A percentile compares a stretch with the other conserved stretches of the same genome.
Conservation (phyloP, 2,888 invertebrate genomes). For the Belgica antarctica region DNA sequence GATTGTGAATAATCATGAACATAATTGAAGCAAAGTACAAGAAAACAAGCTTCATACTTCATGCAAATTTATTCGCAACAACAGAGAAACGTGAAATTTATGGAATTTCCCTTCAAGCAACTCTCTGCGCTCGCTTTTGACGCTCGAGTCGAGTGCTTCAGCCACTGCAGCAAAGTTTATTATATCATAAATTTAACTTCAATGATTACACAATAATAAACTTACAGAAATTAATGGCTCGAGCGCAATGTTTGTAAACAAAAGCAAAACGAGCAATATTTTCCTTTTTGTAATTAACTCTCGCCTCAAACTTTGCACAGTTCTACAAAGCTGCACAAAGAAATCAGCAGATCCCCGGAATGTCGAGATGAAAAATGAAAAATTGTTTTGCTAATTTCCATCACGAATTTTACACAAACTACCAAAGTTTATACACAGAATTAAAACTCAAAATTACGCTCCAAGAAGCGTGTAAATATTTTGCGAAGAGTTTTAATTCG, state of each 20-base stretch:
- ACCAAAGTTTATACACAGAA: neutral
- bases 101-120: neutral
- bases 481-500: too few relatives aligned
- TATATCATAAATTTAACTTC: constrained; percentile 7
- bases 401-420: neutral
- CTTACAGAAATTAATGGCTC: neutral
- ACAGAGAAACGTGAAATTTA: neutral
- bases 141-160: neutral
- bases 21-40: constrained; percentile 11
- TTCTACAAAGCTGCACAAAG: too few relatives aligned
- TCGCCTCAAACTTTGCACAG: neutral
- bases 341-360: too few relatives aligned
- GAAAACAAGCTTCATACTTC: constrained; percentile 8
- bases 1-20: constrained; percentile 15
- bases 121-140: neutral
- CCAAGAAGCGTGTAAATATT: too few relatives aligned
- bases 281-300: neutral
- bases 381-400: neutral
- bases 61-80: constrained; percentile 15
- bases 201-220: constrained; percentile 7
- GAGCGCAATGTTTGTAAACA: neutral
- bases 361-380: neutral
- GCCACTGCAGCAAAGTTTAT: constrained; percentile 3
- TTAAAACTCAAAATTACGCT: too few relatives aligned
- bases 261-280: neutral